Base-by-base conservation (phyloP, 2,888 invertebrate genomes). In the Acleris holmiana region DNA sequence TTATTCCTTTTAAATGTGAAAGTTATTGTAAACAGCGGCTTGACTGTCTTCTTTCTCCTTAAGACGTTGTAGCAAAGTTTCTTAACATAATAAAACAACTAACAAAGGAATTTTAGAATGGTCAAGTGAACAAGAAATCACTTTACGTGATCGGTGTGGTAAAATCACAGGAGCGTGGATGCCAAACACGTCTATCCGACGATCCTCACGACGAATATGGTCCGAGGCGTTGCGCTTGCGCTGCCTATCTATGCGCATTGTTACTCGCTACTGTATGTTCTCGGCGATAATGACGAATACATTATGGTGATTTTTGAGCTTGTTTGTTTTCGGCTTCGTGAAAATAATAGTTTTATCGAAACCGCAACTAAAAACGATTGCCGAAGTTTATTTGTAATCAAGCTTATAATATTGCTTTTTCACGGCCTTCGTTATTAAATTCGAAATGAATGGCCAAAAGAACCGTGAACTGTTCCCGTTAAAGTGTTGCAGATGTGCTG, bases 71-170 rank as follows among this genome's bases (percentile, higher is more conserved):
- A 13, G 15, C 15, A 8, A 25, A 50, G 61, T 47, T 68, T 57
- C 56, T 64, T 61, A 63, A 68, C 69, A 66, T 67, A 72, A 72
- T 69, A 63, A 69, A 71, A 76, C 74, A 75, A 74, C 76, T 77
- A 74, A 78, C 76, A 77, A 78, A 78, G 83, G 80, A 73, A 79
- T 84, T 84, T 83, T 77, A 76, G 78, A 81, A 79, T 82, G 71
- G 67, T 68, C 69, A 71, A 76, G 77, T 77, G 68, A 66, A 73
- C 76, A 80, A 84, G 83, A 85, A 84, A 79, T 77, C 74, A 53
- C 48, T 55, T 71, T 76, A 85, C 86, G 86, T 86, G 85, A 82
- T 75, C 78, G 69, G 84, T 72, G 74, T 84, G 71, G 77, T 70
- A 79, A 80, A 81, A 75, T 76, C 61, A 71, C 73, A 76, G 75